These are phyloP conservation scores for Psephotus haematonotus DNA, from an alignment of 2,113 vertebrate species.

Conservation along the genomic window DNA sequence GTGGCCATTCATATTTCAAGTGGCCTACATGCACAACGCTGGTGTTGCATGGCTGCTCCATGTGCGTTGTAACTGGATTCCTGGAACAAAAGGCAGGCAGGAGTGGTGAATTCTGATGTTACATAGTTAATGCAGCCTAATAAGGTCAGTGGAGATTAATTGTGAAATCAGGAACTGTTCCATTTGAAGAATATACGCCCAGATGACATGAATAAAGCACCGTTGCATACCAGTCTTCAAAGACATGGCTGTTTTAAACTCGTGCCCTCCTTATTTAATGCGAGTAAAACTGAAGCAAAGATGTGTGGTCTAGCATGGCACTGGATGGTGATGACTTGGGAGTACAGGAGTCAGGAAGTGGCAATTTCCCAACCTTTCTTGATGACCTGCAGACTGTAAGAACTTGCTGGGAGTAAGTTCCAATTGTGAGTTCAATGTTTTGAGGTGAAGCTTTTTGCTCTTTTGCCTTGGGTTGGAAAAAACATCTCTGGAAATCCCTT, in stretches of 20 bases:
- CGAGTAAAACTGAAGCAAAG: not conserved
- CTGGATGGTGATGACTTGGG: not conserved
- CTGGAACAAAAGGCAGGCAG: not conserved
- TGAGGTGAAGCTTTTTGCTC: not conserved
- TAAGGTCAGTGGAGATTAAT: not conserved
- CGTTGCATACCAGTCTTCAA: accelerated
- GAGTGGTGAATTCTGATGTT: not conserved
- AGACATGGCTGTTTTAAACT: accelerated
- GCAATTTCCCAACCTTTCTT: not conserved
- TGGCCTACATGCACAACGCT: not conserved
- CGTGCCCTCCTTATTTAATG: accelerated
- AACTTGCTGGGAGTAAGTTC: not conserved
- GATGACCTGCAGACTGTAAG: not conserved
- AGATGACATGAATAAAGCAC: not conserved
- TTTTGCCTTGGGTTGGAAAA: not conserved
- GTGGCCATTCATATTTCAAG: conserved; percentile 31
- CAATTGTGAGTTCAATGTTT: not conserved
- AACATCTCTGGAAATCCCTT: not conserved
- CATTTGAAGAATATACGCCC: not conserved
- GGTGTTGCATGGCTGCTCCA: not conserved
- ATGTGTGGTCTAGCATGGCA: accelerated
- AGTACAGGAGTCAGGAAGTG: not conserved
- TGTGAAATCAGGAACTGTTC: not conserved
- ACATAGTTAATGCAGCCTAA: not conserved
- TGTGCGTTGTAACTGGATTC: not conserved